phyloP scores from a whole-genome alignment of 2,113 vertebrate genomes.

The Elgaria multicarinata region DNA sequence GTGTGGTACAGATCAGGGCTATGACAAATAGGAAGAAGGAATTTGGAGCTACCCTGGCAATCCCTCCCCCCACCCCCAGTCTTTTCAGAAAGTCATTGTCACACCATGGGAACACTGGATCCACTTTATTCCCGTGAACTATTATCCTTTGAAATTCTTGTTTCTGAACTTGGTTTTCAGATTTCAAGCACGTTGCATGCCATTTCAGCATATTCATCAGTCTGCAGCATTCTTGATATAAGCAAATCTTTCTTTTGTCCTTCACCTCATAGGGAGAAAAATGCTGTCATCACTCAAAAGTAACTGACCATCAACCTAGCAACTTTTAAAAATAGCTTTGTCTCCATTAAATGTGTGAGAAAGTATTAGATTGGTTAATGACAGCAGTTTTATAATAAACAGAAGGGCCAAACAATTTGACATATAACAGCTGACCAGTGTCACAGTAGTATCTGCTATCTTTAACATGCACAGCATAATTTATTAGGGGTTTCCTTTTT shows the following conservation, averaged over 20 bases:
- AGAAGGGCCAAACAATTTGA: constrained; percentile 49
- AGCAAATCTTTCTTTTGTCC: constrained; percentile 22
- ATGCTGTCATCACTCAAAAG: constrained; percentile 10
- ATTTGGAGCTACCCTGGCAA: neutral
- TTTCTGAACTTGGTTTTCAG: constrained; percentile 27
- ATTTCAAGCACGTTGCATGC: constrained; percentile 15
- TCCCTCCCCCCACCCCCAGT: too few relatives aligned
- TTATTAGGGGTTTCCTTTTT: constrained; percentile 58
- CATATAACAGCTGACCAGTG: constrained; percentile 56
- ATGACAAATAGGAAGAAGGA: neutral
- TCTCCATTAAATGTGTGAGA: constrained; percentile 50
- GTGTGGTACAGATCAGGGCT: neutral
- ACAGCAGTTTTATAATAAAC: constrained; percentile 53
- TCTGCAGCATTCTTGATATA: neutral
- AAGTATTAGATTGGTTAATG: constrained; percentile 18
- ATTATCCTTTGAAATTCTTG: constrained; percentile 16
- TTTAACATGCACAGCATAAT: constrained; percentile 57
- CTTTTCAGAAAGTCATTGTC: neutral
- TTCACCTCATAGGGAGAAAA: constrained; percentile 19
- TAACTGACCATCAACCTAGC: neutral
- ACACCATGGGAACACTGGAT: neutral
- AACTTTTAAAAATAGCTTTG: neutral
- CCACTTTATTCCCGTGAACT: constrained; percentile 5
- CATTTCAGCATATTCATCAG: neutral
- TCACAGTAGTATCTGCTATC: constrained; percentile 54